Conservation (phyloP, 2,888 invertebrate species). For the Pharmacophagus antenor region DNA sequence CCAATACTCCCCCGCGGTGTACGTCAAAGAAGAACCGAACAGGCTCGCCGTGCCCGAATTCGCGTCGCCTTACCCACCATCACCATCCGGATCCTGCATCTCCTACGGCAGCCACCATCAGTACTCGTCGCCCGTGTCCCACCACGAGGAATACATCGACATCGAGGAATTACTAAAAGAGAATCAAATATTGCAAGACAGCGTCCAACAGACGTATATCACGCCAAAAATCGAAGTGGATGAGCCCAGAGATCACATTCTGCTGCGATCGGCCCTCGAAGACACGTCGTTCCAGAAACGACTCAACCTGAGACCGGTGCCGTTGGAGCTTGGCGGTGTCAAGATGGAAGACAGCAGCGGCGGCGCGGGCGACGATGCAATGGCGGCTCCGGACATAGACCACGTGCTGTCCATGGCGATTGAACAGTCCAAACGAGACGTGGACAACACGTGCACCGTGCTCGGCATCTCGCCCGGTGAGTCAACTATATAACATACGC, state of each 20-base stretch:
- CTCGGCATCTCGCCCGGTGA: conserved; percentile 94
- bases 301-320: conserved; percentile 90
- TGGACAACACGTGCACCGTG: conserved; percentile 90
- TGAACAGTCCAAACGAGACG: conserved; percentile 92
- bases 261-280: conserved; percentile 89
- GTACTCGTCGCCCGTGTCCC: conserved; percentile 76
- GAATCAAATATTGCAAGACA: conserved; percentile 77
- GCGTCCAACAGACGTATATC: conserved; percentile 62
- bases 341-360: conserved; percentile 86
- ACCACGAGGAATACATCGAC: conserved; percentile 83
- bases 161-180: conserved; percentile 82
- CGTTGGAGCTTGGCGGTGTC: conserved; percentile 82
- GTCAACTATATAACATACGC: conserved; percentile 48
- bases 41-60: conserved; percentile 75
- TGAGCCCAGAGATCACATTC: conserved; percentile 85
- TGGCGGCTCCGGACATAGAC: conserved; percentile 88
- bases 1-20: conserved; percentile 59
- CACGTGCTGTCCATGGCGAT: conserved; percentile 91
- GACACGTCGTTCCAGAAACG: conserved; percentile 93
- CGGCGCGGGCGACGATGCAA: conserved; percentile 71
- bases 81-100: conserved; percentile 80
- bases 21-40: conserved; percentile 79
- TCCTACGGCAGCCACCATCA: conserved; percentile 81
- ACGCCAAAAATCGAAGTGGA: conserved; percentile 81
- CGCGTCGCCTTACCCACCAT: conserved; percentile 76